phyloP scores from a whole-genome alignment of 37 sponge, comb jelly and placozoan species.

The Cladorhizidae sp. region DNA sequence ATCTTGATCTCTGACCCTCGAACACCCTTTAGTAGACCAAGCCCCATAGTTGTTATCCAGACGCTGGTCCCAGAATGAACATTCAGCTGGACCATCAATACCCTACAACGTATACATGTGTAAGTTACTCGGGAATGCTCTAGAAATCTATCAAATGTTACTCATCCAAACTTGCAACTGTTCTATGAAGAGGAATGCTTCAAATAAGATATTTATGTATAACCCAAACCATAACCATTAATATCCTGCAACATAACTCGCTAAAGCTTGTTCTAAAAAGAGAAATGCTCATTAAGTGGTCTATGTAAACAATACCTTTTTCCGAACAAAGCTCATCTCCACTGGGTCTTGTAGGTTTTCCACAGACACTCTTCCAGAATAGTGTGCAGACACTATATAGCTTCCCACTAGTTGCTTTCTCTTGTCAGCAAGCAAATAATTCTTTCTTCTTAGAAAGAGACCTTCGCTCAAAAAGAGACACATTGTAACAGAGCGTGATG shows the following conservation, averaged over 20 bases:
- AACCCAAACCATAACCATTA: too few species aligned
- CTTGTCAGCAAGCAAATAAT: conserved; percentile 1
- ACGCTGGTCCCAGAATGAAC: conserved; percentile 55
- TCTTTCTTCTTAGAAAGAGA: conserved; percentile 25
- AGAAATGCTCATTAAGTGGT: too few species aligned
- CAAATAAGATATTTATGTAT: too few species aligned
- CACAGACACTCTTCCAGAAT: conserved; percentile 9
- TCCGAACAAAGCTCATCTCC: neutral
- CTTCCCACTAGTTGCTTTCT: conserved; percentile 13
- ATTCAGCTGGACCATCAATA: conserved; percentile 14
- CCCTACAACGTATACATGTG: too few species aligned
- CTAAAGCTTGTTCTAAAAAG: too few species aligned
- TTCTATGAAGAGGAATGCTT: too few species aligned
- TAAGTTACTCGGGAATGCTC: too few species aligned
- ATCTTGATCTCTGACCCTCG: neutral
- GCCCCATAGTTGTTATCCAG: conserved; percentile 47
- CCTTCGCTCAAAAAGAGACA: conserved; percentile 13
- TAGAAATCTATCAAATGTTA: too few species aligned
- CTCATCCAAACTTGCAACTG: too few species aligned
- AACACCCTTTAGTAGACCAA: conserved; percentile 53
- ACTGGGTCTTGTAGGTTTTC: conserved; percentile 10
- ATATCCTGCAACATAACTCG: too few species aligned
- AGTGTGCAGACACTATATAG: conserved; percentile 13
- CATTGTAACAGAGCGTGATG: neutral
- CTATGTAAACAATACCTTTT: too few species aligned